Evolutionary conservation across 2,797 vertebrate species (phyloP).

Genomic region (Phrynocephalus forsythii): DNA sequence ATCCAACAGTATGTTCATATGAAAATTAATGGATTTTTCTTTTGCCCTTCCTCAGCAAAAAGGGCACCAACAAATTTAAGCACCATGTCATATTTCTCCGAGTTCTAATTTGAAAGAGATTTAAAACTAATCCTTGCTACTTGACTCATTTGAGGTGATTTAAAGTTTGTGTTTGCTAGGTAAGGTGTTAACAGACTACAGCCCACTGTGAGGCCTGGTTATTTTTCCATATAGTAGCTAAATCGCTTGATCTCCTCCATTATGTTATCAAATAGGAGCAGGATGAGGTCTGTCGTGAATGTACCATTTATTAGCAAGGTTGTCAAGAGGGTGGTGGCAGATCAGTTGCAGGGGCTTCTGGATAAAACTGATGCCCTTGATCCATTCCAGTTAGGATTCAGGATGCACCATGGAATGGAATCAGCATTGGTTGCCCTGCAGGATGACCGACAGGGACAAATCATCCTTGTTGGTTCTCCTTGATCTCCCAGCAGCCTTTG

Average conservation of each 20-base stretch:
- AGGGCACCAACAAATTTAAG: slow-evolving; percentile 28
- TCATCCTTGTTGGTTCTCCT: too few species aligned
- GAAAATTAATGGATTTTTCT: slow-evolving; percentile 43
- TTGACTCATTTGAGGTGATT: slow-evolving; percentile 26
- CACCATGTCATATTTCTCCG: slow-evolving; percentile 1
- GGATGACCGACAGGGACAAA: too few species aligned
- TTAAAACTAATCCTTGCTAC: slow-evolving; percentile 44
- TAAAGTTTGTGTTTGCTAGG: not conserved
- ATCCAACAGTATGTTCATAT: not conserved
- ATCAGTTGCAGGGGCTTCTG: too few species aligned
- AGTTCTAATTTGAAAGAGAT: slow-evolving; percentile 50
- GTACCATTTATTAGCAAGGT: too few species aligned
- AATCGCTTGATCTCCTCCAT: not conserved
- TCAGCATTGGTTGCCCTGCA: too few species aligned
- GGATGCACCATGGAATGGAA: too few species aligned
- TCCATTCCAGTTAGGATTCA: too few species aligned
- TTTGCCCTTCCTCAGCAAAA: too few species aligned
- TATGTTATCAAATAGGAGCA: not conserved
- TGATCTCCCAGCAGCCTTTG: too few species aligned
- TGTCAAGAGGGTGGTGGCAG: too few species aligned
- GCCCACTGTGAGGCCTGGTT: slow-evolving; percentile 10
- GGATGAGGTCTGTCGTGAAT: not conserved
- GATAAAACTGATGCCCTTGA: too few species aligned
- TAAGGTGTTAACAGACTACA: slow-evolving; percentile 14
- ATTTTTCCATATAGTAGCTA: slow-evolving; percentile 35